Evolutionary conservation across 2,113 vertebrate genomes (phyloP), one percentile per base, ranked within the genome.

Genomic region (Corapipo altera): DNA sequence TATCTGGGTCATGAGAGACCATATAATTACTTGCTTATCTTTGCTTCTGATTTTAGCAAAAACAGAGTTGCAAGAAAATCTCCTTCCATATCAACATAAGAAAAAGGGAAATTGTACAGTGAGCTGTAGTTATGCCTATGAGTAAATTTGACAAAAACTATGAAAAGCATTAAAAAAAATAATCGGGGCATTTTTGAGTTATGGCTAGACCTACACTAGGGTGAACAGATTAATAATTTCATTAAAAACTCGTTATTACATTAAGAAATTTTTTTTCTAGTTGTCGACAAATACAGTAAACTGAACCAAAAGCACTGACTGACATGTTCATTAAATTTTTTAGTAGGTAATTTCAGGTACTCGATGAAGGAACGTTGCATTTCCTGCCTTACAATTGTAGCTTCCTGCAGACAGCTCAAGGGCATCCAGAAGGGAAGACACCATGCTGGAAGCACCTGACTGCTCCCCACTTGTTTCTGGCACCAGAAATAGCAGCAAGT

Each of bases 351-450:
- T 43, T 77, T 66, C 69, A 84, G 83, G 21, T 77, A 62, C 61
- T 80, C 2, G 3, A 43, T 44, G 51, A 55, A 92, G 83, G 51
- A 95, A 89, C 16, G 2, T 17, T 61, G 89, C 61, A 37, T 44
- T 84, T 96, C 89, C 95, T 84, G 76, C 65, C 37, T 66, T n/a
- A 65, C 5, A 5, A 77, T 20, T 24, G n/a, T 15, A 61, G 75
- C 27, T 93, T 89, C 85, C 92, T 71, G 69, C 44, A 87, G 76
- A 89, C 0, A 0, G 69, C 95, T 86, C 1, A 0, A 92, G 80
- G 94, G 80, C 57, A 74, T 77, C 81, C 48, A 91, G 91, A 95
- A 73, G 82, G 69, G 83, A 93, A 96, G 89, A 92, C 33, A 95
- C 43, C 37, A 64, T 74, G 79, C 65, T 92, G 72, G 85, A 92